Evolutionary conservation across 2,888 invertebrate genomes (phyloP).

Genomic region (Pollenia angustigena): DNA sequence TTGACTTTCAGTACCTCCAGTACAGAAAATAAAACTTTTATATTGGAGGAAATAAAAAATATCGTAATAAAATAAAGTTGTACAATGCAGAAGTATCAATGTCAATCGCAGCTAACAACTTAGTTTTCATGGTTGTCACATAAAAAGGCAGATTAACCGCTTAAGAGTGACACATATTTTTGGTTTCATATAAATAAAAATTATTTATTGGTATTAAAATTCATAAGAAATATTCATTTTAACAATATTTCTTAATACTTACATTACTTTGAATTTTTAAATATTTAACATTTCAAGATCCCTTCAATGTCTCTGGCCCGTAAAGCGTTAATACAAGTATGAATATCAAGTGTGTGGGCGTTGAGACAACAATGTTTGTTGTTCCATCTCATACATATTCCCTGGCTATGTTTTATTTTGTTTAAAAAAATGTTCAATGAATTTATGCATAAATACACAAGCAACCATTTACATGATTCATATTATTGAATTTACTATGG

Average conservation of each 20-base stretch:
- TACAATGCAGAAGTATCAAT: slow-evolving; percentile 39
- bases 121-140: slow-evolving; percentile 25
- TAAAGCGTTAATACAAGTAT: background rate
- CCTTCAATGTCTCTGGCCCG: background rate
- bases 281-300: too few relatives aligned
- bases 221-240: background rate
- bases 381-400: background rate
- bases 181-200: background rate
- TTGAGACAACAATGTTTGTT: background rate
- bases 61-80: slow-evolving; percentile 26
- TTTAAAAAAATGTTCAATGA: slow-evolving; percentile 17
- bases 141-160: slow-evolving; percentile 17
- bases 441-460: slow-evolving; percentile 36
- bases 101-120: slow-evolving; percentile 34
- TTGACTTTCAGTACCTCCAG: background rate
- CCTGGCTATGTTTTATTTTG: background rate
- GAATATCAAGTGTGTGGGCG: background rate
- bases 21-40: slow-evolving; percentile 3
- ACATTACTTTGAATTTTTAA: background rate
- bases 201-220: background rate
- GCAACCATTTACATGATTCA: slow-evolving; percentile 28
- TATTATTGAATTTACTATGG: slow-evolving; percentile 26
- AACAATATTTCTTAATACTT: background rate
- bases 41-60: background rate
- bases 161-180: background rate